These are phyloP conservation scores for Lacerta bilineata DNA, from an alignment of 2,797 vertebrate species.

Conservation along the genomic window DNA sequence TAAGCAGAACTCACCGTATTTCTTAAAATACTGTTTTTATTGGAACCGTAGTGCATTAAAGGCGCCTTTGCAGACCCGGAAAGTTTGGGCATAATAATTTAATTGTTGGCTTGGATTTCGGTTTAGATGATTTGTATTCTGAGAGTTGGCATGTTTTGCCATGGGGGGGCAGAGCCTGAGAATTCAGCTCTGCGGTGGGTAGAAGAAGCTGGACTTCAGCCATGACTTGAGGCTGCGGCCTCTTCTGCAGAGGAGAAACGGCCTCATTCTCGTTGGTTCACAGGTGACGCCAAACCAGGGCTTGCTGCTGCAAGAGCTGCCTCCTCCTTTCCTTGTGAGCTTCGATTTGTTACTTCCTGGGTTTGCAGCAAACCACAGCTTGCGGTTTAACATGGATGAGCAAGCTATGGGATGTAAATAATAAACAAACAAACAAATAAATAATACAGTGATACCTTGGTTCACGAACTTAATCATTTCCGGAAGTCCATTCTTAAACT, in stretches of 20 bases:
- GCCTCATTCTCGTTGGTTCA: no score
- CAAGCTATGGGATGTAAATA: no score
- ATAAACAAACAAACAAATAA: no score
- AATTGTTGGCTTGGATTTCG: background rate
- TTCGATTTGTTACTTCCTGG: background rate
- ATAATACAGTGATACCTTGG: no score
- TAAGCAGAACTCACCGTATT: background rate
- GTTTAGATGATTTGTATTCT: background rate
- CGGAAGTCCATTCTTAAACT: no score
- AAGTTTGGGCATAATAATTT: background rate
- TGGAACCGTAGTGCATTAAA: background rate
- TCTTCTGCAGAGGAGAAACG: background rate
- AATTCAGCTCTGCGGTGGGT: background rate
- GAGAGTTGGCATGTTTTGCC: background rate
- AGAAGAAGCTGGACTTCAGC: background rate
- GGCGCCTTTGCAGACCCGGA: no score
- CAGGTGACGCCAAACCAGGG: background rate
- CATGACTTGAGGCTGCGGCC: background rate
- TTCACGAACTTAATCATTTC: no score
- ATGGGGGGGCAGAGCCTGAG: background rate
- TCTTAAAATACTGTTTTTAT: background rate
- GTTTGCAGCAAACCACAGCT: background rate
- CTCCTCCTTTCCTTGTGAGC: background rate
- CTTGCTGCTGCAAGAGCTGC: background rate
- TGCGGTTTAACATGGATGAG: no score